phyloP scores from a whole-genome alignment of 23 tunicate genomes.

The Trididemnum nubilum region DNA sequence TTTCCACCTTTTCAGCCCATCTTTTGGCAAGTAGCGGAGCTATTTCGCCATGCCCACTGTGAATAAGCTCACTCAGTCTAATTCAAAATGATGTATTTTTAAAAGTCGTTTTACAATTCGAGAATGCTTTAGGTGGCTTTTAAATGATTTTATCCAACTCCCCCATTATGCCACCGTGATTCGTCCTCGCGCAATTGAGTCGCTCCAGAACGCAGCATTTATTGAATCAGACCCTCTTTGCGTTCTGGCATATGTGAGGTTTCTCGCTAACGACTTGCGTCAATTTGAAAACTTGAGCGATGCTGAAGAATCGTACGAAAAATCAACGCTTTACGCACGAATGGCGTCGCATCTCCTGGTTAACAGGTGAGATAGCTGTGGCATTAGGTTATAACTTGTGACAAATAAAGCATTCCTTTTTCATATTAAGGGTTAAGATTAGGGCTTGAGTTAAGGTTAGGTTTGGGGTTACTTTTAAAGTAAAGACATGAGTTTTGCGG shows the following conservation, averaged over 20 bases:
- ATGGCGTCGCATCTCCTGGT: conserved; percentile 46
- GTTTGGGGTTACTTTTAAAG: no score
- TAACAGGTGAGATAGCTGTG: conserved; percentile 56
- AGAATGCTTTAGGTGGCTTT: conserved; percentile 60
- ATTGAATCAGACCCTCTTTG: conserved; percentile 54
- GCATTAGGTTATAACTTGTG: no score
- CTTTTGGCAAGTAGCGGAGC: no score
- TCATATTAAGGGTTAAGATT: no score
- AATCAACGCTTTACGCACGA: conserved; percentile 29
- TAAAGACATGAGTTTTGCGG: no score
- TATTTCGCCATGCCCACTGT: no score
- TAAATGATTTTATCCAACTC: conserved; percentile 43
- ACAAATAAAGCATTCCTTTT: no score
- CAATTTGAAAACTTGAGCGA: conserved; percentile 7
- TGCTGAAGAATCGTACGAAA: conserved; percentile 28
- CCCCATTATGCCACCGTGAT: conserved; percentile 50
- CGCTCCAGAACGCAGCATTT: conserved; percentile 50
- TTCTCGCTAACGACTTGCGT: conserved; percentile 55
- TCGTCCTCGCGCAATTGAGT: conserved; percentile 50
- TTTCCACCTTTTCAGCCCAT: no score
- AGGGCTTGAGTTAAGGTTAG: no score
- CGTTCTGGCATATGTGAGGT: conserved; percentile 58
- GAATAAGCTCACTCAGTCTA: no score
- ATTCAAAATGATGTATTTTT: no score
- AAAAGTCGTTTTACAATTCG: no score